Percentiles rank a stretch among this genome's conserved stretches.
These are phyloP conservation scores for Neopelma chrysocephalum DNA, from an alignment of 2,797 vertebrate genomes.

Conservation along the genomic window DNA sequence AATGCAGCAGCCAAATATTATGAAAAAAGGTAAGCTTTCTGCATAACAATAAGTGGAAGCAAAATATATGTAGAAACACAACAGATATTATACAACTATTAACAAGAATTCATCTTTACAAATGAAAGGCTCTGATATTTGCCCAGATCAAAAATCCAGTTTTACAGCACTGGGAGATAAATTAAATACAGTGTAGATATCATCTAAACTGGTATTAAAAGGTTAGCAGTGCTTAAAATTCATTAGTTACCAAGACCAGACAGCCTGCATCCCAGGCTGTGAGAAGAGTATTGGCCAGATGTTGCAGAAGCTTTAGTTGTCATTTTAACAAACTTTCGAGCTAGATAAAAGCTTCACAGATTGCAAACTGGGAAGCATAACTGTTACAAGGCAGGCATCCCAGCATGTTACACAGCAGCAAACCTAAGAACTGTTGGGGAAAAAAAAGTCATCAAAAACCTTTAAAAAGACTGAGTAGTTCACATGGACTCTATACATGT, in stretches of 20 bases:
- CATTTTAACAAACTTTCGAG: neutral
- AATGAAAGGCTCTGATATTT: constrained; percentile 60
- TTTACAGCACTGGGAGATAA: constrained; percentile 37
- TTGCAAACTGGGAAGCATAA: neutral
- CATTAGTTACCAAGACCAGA: constrained; percentile 44
- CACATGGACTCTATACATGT: neutral
- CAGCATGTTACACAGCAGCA: neutral
- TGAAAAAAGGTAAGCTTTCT: neutral
- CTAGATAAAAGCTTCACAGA: neutral
- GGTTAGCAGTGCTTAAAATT: constrained; percentile 54
- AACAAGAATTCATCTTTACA: constrained; percentile 19
- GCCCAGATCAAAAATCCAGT: constrained; percentile 59
- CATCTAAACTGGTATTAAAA: constrained; percentile 59
- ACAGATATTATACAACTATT: neutral
- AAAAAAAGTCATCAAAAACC: neutral
- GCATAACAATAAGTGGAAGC: neutral
- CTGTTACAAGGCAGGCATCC: neutral
- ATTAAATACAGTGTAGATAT: constrained; percentile 48
- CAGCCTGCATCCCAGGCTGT: neutral
- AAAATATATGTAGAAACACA: neutral
- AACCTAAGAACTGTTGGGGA: neutral
- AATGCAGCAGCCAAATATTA: neutral
- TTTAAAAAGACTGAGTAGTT: neutral
- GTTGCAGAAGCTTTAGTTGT: neutral
- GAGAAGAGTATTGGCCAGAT: neutral